Conservation (phyloP, 2,113 vertebrate species). For the Pseudorectes ferrugineus region DNA sequence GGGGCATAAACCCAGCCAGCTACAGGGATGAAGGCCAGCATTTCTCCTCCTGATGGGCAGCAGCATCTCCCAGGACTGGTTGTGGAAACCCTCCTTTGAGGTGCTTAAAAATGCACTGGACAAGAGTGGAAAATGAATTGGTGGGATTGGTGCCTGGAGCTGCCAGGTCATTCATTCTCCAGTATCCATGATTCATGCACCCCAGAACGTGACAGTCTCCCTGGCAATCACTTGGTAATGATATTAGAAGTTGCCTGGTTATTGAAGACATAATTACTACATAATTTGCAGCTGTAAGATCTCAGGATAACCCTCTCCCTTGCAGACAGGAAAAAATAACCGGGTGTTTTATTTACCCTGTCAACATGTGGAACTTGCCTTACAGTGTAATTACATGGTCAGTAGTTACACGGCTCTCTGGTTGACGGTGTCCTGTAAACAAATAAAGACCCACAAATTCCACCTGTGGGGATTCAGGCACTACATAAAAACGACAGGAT, state of each 20-base stretch:
- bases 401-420: constrained; percentile 45
- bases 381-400: constrained; percentile 64
- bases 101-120: background rate
- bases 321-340: constrained; percentile 21
- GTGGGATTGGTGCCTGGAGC: background rate
- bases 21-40: background rate
- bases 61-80: background rate
- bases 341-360: constrained; percentile 58
- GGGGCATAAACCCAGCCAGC: background rate
- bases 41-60: background rate
- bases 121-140: background rate
- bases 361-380: constrained; percentile 45
- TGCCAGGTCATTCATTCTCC: background rate
- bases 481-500: background rate
- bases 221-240: background rate
- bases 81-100: background rate
- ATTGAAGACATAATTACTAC: constrained; percentile 39
- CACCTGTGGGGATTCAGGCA: background rate
- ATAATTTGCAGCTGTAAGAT: background rate
- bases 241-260: constrained; percentile 2
- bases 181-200: background rate
- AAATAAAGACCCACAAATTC: constrained; percentile 25
- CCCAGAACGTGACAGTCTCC: background rate
- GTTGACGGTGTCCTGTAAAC: constrained; percentile 41
- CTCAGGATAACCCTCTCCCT: constrained; percentile 19